Evolutionary conservation across 1,140 invertebrate genomes (phyloP).

Genomic region (Brachionus paranguensis): DNA sequence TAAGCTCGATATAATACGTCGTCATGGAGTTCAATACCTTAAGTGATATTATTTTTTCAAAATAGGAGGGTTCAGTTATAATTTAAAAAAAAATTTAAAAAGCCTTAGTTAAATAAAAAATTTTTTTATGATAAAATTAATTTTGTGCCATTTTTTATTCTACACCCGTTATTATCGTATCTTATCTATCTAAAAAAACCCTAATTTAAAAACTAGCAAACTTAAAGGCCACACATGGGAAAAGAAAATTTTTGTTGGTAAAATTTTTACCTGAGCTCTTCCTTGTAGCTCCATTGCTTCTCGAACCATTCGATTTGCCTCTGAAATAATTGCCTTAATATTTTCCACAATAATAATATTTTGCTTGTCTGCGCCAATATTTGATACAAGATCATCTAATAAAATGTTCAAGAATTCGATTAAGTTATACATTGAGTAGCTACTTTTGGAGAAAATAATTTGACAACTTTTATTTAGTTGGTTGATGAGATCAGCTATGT

Average conservation of each 20-base stretch:
- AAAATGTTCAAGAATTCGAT: slow-evolving; percentile 3
- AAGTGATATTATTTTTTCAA: no score
- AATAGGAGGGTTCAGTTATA: no score
- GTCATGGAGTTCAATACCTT: no score
- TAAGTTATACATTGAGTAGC: slow-evolving; percentile 32
- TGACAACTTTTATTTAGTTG: not conserved
- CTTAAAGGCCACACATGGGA: no score
- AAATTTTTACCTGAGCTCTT: not conserved
- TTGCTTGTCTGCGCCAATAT: not conserved
- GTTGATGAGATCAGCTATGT: not conserved
- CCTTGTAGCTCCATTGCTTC: not conserved
- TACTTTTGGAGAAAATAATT: not conserved
- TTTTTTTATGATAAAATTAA: no score
- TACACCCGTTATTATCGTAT: no score
- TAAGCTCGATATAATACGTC: no score
- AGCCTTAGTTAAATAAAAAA: no score
- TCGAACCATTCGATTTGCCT: not conserved
- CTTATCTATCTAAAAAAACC: no score
- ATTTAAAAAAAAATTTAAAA: no score
- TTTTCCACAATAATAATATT: not conserved
- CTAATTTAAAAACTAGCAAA: no score
- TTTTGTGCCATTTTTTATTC: no score
- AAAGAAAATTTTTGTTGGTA: not conserved
- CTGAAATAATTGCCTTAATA: not conserved
- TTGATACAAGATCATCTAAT: not conserved